Evolutionary conservation across 2,888 invertebrate species (phyloP).

Genomic region (Sussaba pulchella): DNA sequence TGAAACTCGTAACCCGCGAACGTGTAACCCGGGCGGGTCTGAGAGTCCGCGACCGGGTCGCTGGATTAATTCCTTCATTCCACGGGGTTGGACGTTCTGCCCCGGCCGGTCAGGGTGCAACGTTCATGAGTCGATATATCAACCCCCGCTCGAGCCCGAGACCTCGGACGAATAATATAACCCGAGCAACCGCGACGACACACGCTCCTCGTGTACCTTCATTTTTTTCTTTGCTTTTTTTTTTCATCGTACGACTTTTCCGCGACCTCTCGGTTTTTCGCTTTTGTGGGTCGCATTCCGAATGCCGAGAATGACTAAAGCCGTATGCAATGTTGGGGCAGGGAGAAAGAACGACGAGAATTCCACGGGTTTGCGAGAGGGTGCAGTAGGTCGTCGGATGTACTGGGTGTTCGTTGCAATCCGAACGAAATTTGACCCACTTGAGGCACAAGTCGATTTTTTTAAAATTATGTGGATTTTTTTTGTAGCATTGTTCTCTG

Average conservation of each 20-base stretch:
- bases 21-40: conserved; percentile 42
- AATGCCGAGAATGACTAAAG: conserved; percentile 49
- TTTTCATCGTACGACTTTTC: conserved; percentile 33
- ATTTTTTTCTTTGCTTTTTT: conserved; percentile 53
- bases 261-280: conserved; percentile 37
- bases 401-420: not conserved
- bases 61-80: conserved; percentile 65
- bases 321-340: not conserved
- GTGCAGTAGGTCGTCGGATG: conserved; percentile 26
- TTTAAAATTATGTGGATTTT: not conserved
- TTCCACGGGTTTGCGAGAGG: not conserved
- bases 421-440: not conserved
- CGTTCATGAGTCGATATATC: conserved; percentile 51
- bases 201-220: conserved; percentile 46
- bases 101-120: conserved; percentile 25
- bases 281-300: conserved; percentile 48
- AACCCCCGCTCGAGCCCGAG: conserved; percentile 24
- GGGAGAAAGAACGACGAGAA: conserved; percentile 10
- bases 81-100: conserved; percentile 34
- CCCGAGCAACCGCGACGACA: conserved; percentile 30
- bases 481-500: not conserved
- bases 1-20: conserved; percentile 55
- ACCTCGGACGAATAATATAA: conserved; percentile 52
- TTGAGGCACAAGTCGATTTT: not conserved
- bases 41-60: conserved; percentile 38